Percentiles rank a stretch among this genome's conserved stretches.
These are phyloP conservation scores for Monoplex corrugatus DNA, from an alignment of 2,888 invertebrate genomes.

Conservation along the genomic window DNA sequence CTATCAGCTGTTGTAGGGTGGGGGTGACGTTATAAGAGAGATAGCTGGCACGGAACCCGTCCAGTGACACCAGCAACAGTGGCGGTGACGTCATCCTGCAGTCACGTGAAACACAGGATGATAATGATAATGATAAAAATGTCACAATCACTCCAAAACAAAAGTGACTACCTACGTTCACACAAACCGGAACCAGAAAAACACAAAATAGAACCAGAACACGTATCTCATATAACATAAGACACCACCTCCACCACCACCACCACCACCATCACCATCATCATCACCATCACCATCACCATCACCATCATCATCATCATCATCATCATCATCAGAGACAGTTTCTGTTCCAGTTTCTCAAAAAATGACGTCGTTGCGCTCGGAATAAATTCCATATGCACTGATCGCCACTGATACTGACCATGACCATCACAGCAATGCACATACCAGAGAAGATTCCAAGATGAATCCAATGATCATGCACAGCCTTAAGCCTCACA, in stretches of 20 bases:
- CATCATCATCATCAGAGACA: neutral
- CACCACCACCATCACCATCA: neutral
- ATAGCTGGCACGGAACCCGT: conserved; percentile 77
- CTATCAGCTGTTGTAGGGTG: conserved; percentile 65
- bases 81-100: neutral
- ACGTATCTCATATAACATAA: no score
- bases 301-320: neutral
- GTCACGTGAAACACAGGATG: no score
- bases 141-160: no score
- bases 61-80: conserved; percentile 73
- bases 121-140: no score
- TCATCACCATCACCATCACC: neutral
- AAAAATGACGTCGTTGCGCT: no score
- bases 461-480: neutral
- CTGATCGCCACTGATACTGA: neutral
- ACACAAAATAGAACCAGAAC: no score
- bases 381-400: no score
- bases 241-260: neutral
- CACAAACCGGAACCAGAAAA: no score
- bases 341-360: no score
- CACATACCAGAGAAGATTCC: neutral
- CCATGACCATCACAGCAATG: neutral
- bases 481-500: neutral
- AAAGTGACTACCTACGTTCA: no score
- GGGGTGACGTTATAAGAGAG: conserved; percentile 69